Evolutionary conservation across 2,888 invertebrate species (phyloP).

Genomic region (Limnephilus auricula): DNA sequence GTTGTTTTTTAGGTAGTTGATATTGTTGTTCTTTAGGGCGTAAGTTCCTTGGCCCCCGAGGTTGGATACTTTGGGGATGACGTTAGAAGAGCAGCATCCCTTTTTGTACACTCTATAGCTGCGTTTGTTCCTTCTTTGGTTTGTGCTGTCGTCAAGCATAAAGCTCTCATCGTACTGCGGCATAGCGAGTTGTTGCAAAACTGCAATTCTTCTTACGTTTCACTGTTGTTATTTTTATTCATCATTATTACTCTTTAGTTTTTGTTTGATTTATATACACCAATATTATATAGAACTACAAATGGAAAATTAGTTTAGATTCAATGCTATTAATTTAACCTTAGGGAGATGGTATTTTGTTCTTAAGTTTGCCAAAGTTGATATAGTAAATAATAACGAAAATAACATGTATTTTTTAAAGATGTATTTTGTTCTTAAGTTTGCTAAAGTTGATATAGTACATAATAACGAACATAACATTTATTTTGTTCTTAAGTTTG

Average conservation of each 20-base stretch:
- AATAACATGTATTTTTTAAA: neutral
- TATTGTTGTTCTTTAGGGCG: slow-evolving; percentile 73
- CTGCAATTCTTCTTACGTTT: neutral
- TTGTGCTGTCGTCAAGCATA: slow-evolving; percentile 75
- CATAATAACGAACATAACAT: too few relatives aligned
- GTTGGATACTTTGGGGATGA: slow-evolving; percentile 71
- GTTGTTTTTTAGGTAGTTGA: slow-evolving; percentile 73
- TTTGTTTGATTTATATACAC: neutral
- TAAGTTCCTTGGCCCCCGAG: slow-evolving; percentile 74
- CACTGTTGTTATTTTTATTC: neutral
- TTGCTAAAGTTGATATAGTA: neutral
- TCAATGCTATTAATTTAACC: neutral
- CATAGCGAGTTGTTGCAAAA: slow-evolving; percentile 69
- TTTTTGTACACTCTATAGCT: slow-evolving; percentile 77
- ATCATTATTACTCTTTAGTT: neutral
- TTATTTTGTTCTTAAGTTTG: too few relatives aligned
- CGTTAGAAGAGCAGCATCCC: slow-evolving; percentile 70
- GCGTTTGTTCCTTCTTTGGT: slow-evolving; percentile 76
- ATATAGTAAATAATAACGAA: neutral
- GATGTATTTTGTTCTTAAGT: slow-evolving; percentile 16
- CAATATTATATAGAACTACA: neutral
- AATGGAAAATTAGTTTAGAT: neutral
- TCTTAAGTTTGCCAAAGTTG: neutral
- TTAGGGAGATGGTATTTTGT: neutral
- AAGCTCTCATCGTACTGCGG: slow-evolving; percentile 78